These are phyloP conservation scores for Drosophila paulistorum DNA, from an alignment of 1,140 invertebrate species.

Conservation along the genomic window DNA sequence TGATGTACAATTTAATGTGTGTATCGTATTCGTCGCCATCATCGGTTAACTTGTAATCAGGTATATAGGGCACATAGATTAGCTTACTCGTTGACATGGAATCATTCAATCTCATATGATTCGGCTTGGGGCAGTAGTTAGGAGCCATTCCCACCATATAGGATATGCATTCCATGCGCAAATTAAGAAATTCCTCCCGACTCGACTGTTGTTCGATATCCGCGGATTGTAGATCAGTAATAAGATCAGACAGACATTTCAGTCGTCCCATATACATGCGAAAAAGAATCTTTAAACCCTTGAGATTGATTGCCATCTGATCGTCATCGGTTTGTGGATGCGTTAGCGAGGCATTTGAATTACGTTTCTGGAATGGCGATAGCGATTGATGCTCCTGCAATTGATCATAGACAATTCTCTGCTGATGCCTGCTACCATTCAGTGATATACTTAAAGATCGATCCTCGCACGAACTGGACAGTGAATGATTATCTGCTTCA, in stretches of 20 bases:
- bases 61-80: slow-evolving; percentile 74
- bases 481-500: slow-evolving; percentile 73
- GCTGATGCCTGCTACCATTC: slow-evolving; percentile 56
- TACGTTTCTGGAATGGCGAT: slow-evolving; percentile 71
- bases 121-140: slow-evolving; percentile 61
- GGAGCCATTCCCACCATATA: slow-evolving; percentile 75
- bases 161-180: slow-evolving; percentile 77
- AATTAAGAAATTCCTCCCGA: slow-evolving; percentile 68
- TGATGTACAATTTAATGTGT: slow-evolving; percentile 67
- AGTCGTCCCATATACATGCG: slow-evolving; percentile 81
- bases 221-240: slow-evolving; percentile 73
- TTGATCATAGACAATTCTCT: slow-evolving; percentile 77
- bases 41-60: slow-evolving; percentile 66
- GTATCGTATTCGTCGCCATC: slow-evolving; percentile 67
- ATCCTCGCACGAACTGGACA: slow-evolving; percentile 77
- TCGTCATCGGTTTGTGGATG: slow-evolving; percentile 63
- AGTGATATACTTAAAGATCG: slow-evolving; percentile 53
- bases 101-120: slow-evolving; percentile 32
- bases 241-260: slow-evolving; percentile 74
- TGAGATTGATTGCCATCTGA: slow-evolving; percentile 62
- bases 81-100: slow-evolving; percentile 48
- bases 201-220: slow-evolving; percentile 71
- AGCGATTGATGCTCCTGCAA: slow-evolving; percentile 65
- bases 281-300: slow-evolving; percentile 79
- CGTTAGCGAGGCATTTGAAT: slow-evolving; percentile 65